A percentile compares a stretch with the other conserved stretches of the same genome.
Conservation (phyloP, 1,140 invertebrate species). For the Marisa cornuarietis region DNA sequence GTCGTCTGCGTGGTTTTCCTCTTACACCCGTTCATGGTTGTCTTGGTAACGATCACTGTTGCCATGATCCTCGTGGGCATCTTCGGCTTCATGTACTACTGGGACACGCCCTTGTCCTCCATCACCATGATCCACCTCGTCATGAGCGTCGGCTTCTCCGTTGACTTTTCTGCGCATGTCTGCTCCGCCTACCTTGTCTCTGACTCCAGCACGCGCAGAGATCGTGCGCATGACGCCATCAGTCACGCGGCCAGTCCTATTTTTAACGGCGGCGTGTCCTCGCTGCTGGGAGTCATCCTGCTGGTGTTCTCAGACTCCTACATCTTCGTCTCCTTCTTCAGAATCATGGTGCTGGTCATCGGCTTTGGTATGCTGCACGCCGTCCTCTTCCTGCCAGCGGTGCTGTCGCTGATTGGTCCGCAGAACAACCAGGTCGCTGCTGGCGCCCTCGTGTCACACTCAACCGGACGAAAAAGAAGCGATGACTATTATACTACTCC, state of each 20-base stretch:
- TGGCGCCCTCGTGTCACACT: too few species aligned
- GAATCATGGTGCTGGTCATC: conserved; percentile 96
- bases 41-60: conserved; percentile 96
- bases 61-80: conserved; percentile 95
- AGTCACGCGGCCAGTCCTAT: conserved; percentile 92
- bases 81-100: conserved; percentile 94
- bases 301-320: conserved; percentile 90
- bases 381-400: conserved; percentile 88
- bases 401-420: conserved; percentile 75
- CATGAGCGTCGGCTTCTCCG: conserved; percentile 98
- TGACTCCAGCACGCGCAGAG: conserved; percentile 57
- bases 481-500: too few species aligned
- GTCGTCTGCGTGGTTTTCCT: conserved; percentile 96
- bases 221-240: conserved; percentile 84
- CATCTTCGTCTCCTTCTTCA: conserved; percentile 97
- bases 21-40: conserved; percentile 88
- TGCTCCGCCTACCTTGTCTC: conserved; percentile 96
- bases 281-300: conserved; percentile 89
- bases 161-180: conserved; percentile 97
- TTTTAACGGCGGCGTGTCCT: conserved; percentile 92
- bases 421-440: background rate
- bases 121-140: conserved; percentile 99
- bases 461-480: too few species aligned
- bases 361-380: conserved; percentile 95
- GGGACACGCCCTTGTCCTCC: conserved; percentile 93